These are phyloP conservation scores for Vipera ursinii DNA, from an alignment of 2,797 vertebrate species.

Conservation along the genomic window DNA sequence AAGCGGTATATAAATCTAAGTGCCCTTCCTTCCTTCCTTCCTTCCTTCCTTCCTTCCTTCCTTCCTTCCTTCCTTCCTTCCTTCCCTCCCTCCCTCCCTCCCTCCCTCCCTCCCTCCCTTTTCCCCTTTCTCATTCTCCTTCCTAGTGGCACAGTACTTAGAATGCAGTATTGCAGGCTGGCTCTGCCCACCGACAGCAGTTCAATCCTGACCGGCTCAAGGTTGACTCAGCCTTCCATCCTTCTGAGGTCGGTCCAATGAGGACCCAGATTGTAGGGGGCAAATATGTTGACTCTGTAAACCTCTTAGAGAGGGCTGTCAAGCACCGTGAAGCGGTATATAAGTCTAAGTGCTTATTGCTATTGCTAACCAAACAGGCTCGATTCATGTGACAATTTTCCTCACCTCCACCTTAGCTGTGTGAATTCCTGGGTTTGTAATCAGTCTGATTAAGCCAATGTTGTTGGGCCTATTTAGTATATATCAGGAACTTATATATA, in stretches of 20 bases:
- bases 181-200: background rate
- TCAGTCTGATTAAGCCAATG: background rate
- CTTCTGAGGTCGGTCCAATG: background rate
- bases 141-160: background rate
- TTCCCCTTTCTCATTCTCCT: too few relatives aligned
- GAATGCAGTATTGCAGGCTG: background rate
- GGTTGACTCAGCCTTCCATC: background rate
- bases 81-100: too few relatives aligned
- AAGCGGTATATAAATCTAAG: background rate
- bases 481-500: background rate
- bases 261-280: background rate
- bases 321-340: too few relatives aligned
- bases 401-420: background rate
- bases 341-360: background rate
- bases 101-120: too few relatives aligned
- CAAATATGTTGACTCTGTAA: background rate
- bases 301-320: background rate
- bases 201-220: background rate
- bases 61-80: too few relatives aligned
- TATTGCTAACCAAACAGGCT: background rate
- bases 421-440: background rate
- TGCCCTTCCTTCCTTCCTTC: too few relatives aligned
- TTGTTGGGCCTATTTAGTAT: background rate
- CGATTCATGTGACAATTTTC: background rate
- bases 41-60: too few relatives aligned